A percentile compares a stretch with the other conserved stretches of the same genome.
These are phyloP conservation scores for Macrochelys suwanniensis DNA, from an alignment of 2,797 vertebrate species.

Conservation along the genomic window DNA sequence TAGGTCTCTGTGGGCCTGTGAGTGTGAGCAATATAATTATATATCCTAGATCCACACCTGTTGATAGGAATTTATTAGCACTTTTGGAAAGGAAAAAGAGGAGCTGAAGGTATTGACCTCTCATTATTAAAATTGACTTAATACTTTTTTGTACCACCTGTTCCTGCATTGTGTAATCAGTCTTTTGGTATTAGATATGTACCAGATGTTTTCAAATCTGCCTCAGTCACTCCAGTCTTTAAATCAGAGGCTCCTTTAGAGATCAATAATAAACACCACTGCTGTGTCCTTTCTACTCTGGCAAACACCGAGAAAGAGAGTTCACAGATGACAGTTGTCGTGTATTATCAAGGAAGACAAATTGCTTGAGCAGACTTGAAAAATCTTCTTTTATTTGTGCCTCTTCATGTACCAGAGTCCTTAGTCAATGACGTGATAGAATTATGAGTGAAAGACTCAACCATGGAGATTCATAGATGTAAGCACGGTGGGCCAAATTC, in stretches of 20 bases:
- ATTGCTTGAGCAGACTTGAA: slow-evolving; percentile 28
- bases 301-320: slow-evolving; percentile 23
- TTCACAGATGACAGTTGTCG: slow-evolving; percentile 39
- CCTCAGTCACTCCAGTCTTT: slow-evolving; percentile 10
- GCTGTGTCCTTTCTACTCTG: slow-evolving; percentile 6
- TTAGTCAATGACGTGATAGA: background rate
- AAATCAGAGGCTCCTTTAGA: slow-evolving; percentile 1
- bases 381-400: slow-evolving; percentile 32
- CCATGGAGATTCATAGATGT: slow-evolving; percentile 37
- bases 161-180: slow-evolving; percentile 59
- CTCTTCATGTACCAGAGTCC: slow-evolving; percentile 17
- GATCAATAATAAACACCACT: background rate
- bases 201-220: slow-evolving; percentile 72
- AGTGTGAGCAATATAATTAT: slow-evolving; percentile 35
- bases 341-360: slow-evolving; percentile 25
- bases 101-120: slow-evolving; percentile 65
- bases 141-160: slow-evolving; percentile 73
- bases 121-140: slow-evolving; percentile 76
- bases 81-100: slow-evolving; percentile 10
- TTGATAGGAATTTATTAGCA: slow-evolving; percentile 73
- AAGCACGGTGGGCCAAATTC: slow-evolving; percentile 41
- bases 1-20: background rate
- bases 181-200: slow-evolving; percentile 59
- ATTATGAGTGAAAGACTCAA: slow-evolving; percentile 42
- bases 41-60: slow-evolving; percentile 61